A percentile compares a stretch with the other conserved stretches of the same genome.
Evolutionary conservation across 2,888 invertebrate species (phyloP).

Genomic region (Leptopterna dolabrata): DNA sequence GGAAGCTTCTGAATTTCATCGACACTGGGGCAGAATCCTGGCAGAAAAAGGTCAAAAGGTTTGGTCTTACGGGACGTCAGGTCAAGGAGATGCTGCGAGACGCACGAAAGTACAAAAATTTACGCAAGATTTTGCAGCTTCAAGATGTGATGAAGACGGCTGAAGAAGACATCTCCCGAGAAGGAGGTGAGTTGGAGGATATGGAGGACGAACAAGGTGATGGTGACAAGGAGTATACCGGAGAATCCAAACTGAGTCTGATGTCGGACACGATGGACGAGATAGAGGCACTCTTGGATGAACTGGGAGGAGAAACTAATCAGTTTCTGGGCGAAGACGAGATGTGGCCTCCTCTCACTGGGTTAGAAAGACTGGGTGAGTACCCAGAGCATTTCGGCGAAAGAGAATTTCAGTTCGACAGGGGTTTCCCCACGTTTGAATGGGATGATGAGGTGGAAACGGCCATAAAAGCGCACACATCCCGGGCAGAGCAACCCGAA

Average conservation of each 20-base stretch:
- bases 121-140: not conserved
- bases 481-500: not conserved
- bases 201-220: not conserved
- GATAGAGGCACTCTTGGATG: not conserved
- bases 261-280: not conserved
- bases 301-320: not conserved
- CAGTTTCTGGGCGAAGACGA: not conserved
- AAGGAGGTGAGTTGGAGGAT: not conserved
- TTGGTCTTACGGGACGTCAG: not conserved
- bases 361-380: not conserved
- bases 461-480: not conserved
- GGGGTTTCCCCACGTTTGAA: not conserved
- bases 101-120: not conserved
- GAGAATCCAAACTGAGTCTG: not conserved
- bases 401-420: not conserved
- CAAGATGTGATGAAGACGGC: not conserved
- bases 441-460: not conserved
- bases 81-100: slow-evolving; percentile 1
- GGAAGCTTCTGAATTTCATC: not conserved
- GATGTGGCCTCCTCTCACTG: not conserved
- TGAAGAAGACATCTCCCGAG: not conserved
- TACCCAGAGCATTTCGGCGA: not conserved
- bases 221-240: not conserved
- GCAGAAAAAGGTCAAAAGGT: slow-evolving; percentile 7
- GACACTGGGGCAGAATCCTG: not conserved